A percentile compares a stretch with the other conserved stretches of the same genome.
Conservation (phyloP, 2,888 invertebrate species). For the Creontiades dilutus region DNA sequence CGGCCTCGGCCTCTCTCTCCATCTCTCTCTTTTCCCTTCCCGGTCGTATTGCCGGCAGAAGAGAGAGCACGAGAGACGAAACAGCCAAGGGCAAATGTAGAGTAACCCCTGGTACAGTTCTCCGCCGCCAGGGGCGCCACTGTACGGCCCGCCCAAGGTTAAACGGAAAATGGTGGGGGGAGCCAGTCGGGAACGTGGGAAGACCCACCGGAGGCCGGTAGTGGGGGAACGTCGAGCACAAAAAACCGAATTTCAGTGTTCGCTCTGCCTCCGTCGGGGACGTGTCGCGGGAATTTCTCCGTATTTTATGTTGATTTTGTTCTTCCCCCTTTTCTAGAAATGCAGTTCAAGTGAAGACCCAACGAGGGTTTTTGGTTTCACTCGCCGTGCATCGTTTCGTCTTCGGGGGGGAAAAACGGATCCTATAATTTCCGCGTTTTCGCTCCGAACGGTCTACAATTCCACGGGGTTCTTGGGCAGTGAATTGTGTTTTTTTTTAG, state of each 20-base stretch:
- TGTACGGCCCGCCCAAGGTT: slow-evolving; percentile 2
- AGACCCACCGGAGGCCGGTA: slow-evolving; percentile 1
- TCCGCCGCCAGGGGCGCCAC: slow-evolving; percentile 70
- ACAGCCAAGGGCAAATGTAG: slow-evolving; percentile 72
- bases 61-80: background rate
- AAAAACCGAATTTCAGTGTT: slow-evolving; percentile 49
- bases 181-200: slow-evolving; percentile 33
- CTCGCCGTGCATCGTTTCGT: background rate
- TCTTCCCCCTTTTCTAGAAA: background rate
- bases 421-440: no score
- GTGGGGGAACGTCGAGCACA: slow-evolving; percentile 16
- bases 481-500: background rate
- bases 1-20: background rate
- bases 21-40: no score
- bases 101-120: slow-evolving; percentile 75
- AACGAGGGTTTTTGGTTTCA: background rate
- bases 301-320: background rate
- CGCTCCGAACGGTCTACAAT: no score
- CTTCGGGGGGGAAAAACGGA: no score
- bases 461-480: no score
- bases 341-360: background rate
- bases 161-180: background rate
- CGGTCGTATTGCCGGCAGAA: background rate
- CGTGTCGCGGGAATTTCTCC: background rate
- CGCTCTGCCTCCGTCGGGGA: background rate